Evolutionary conservation across 2,888 invertebrate species (phyloP).

Genomic region (Pristionchus maxplancki): DNA sequence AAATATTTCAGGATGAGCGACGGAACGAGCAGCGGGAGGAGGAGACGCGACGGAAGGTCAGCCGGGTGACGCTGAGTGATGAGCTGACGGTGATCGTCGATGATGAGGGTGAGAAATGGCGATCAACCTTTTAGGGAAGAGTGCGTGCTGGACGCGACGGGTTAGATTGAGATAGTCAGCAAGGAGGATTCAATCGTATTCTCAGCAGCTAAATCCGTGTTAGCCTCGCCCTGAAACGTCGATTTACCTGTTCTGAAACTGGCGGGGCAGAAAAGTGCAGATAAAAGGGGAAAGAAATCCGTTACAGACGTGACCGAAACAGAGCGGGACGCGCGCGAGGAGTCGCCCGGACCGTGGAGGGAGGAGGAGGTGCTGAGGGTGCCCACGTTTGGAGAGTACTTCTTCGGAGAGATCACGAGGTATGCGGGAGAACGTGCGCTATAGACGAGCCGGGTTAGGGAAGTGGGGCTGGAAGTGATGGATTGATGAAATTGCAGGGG

Average conservation of each 20-base stretch:
- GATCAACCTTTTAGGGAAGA: no score
- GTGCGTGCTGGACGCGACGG: no score
- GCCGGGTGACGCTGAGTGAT: slow-evolving; percentile 46
- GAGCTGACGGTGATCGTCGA: slow-evolving; percentile 47
- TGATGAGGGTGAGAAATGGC: slow-evolving; percentile 30
- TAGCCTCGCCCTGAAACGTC: no score
- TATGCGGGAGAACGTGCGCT: background rate
- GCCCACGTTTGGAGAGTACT: slow-evolving; percentile 65
- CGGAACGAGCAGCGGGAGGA: background rate
- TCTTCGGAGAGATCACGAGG: slow-evolving; percentile 73
- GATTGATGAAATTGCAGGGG: slow-evolving; percentile 80
- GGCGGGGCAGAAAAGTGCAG: no score
- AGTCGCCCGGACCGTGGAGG: background rate
- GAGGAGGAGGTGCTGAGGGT: slow-evolving; percentile 53
- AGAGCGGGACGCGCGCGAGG: background rate
- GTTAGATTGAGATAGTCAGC: no score
- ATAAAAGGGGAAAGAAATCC: no score
- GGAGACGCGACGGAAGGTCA: slow-evolving; percentile 26
- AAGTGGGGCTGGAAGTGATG: background rate
- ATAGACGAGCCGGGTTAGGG: background rate
- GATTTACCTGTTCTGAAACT: no score
- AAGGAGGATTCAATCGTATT: no score
- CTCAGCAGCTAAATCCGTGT: no score
- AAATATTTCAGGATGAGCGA: background rate
- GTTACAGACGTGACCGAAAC: background rate